Evolutionary conservation across 92 coral and sea anemone species (phyloP).

Genomic region (Porites cylindrica): DNA sequence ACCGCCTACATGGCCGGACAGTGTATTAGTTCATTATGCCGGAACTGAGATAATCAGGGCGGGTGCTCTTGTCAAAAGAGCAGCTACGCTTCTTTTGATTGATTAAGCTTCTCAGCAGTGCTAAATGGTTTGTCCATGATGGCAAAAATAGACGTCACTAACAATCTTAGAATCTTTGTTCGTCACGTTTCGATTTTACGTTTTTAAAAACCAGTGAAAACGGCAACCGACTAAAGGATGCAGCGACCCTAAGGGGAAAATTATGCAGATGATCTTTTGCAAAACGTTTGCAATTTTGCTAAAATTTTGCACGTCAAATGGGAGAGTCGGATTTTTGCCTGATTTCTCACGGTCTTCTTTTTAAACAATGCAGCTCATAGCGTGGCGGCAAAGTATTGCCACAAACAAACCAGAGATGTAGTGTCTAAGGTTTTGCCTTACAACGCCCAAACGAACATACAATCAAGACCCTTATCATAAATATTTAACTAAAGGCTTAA

Average conservation of each 20-base stretch:
- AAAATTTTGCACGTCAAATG: background rate
- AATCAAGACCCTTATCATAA: background rate
- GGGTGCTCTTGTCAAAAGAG: conserved; percentile 29
- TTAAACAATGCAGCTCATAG: background rate
- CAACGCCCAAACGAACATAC: background rate
- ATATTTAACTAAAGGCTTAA: too few relatives aligned
- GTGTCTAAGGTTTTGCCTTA: background rate
- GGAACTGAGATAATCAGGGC: conserved; percentile 18
- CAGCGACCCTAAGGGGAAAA: background rate
- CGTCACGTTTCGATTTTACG: background rate
- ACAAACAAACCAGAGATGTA: background rate
- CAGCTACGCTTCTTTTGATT: conserved; percentile 24
- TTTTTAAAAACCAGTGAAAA: background rate
- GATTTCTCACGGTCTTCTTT: conserved; percentile 34
- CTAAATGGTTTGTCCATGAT: conserved; percentile 8
- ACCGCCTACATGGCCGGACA: conserved; percentile 24
- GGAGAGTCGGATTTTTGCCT: conserved; percentile 3
- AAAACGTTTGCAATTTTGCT: conserved; percentile 7
- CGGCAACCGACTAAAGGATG: background rate
- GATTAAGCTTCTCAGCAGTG: conserved; percentile 15
- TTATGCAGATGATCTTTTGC: background rate
- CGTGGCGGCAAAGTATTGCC: background rate
- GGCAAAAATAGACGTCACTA: background rate
- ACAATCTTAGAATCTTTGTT: background rate
- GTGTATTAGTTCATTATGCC: background rate